phyloP scores from a whole-genome alignment of 2,888 invertebrate species.

The Lottia gigantea region DNA sequence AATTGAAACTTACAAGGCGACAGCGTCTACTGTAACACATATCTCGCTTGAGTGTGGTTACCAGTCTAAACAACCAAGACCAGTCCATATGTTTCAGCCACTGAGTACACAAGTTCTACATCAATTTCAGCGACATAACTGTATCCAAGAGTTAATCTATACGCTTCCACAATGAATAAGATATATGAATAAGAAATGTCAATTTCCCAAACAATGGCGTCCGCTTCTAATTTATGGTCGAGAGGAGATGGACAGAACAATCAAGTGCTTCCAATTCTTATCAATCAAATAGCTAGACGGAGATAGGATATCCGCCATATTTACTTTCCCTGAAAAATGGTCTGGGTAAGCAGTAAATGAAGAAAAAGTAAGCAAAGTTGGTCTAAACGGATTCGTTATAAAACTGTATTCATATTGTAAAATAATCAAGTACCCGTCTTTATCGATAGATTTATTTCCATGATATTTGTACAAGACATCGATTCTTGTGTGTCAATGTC shows the following conservation, averaged over 20 bases:
- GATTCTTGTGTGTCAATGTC: background rate
- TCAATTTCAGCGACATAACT: too few species aligned
- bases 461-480: constrained; percentile 4
- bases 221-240: too few species aligned
- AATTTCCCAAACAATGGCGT: too few species aligned
- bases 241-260: background rate
- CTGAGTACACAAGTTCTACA: too few species aligned
- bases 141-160: too few species aligned
- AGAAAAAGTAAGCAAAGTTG: constrained; percentile 3
- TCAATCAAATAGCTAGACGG: background rate
- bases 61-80: too few species aligned
- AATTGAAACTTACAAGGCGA: too few species aligned
- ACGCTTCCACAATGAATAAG: too few species aligned
- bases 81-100: too few species aligned
- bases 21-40: too few species aligned
- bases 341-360: background rate
- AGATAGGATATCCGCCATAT: constrained; percentile 1
- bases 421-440: background rate
- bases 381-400: background rate
- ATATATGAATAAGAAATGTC: too few species aligned
- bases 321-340: background rate
- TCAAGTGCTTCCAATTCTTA: background rate
- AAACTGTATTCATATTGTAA: background rate
- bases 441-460: background rate
- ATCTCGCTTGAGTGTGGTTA: too few species aligned